phyloP scores from a whole-genome alignment of 1,140 invertebrate genomes.

The Mizuhopecten yessoensis region DNA sequence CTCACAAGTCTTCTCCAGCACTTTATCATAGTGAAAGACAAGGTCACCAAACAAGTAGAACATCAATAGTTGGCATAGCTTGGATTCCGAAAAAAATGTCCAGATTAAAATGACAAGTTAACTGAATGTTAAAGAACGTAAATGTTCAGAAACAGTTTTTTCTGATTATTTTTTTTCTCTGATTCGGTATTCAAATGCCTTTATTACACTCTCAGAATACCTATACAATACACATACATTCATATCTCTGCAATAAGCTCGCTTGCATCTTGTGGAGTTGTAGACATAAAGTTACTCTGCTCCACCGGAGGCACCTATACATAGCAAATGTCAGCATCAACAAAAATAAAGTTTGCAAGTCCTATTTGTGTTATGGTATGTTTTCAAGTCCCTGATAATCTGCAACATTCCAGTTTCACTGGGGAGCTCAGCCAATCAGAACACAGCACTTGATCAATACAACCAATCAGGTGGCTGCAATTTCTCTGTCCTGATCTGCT shows the following conservation, averaged over 20 bases:
- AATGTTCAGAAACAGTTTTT: too few relatives aligned
- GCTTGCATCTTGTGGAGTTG: conserved; percentile 29
- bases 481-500: conserved; percentile 7
- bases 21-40: not conserved
- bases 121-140: not conserved
- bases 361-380: conserved; percentile 23
- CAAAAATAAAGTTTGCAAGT: conserved; percentile 7
- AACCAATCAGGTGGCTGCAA: conserved; percentile 22
- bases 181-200: not conserved
- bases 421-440: conserved; percentile 30
- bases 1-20: not conserved
- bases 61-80: not conserved
- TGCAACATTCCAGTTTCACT: conserved; percentile 38
- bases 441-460: conserved; percentile 16
- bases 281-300: too few relatives aligned
- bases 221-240: not conserved
- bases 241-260: not conserved
- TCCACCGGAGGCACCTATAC: not conserved
- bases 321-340: conserved; percentile 14
- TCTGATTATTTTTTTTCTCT: too few relatives aligned
- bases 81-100: not conserved
- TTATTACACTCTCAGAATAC: not conserved
- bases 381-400: conserved; percentile 37
- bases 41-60: not conserved
- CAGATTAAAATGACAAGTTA: not conserved